Evolutionary conservation across 2,888 invertebrate species (phyloP).

Genomic region (Anthrax anthrax): DNA sequence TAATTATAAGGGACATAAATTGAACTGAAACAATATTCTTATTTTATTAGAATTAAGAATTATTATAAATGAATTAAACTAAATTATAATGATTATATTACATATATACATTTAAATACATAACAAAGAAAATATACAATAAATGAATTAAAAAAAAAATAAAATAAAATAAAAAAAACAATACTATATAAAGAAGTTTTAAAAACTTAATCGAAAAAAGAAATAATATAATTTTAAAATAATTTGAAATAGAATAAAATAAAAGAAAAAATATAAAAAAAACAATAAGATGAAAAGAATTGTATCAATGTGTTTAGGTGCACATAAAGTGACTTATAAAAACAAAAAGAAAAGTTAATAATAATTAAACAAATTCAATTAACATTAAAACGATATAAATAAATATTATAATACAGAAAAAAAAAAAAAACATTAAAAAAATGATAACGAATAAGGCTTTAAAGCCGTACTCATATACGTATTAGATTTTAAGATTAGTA

Average conservation of each 20-base stretch:
- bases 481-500: conserved; percentile 31
- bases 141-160: background rate
- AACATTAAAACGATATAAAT: no score
- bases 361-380: conserved; percentile 1
- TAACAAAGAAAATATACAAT: background rate
- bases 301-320: no score
- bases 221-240: no score
- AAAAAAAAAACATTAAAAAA: conserved; percentile 7
- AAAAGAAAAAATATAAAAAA: no score
- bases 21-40: background rate
- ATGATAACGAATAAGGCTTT: conserved; percentile 7
- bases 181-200: no score
- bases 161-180: background rate
- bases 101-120: background rate
- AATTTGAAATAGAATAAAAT: no score
- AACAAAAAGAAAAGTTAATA: background rate
- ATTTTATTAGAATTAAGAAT: background rate
- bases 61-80: background rate
- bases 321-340: no score
- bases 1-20: background rate
- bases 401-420: no score
- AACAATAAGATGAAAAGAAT: no score
- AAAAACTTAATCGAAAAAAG: no score
- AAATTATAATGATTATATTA: background rate
- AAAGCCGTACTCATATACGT: conserved; percentile 30